Conservation (phyloP, 2,113 vertebrate species). For the Emydocephalus ijimae region DNA sequence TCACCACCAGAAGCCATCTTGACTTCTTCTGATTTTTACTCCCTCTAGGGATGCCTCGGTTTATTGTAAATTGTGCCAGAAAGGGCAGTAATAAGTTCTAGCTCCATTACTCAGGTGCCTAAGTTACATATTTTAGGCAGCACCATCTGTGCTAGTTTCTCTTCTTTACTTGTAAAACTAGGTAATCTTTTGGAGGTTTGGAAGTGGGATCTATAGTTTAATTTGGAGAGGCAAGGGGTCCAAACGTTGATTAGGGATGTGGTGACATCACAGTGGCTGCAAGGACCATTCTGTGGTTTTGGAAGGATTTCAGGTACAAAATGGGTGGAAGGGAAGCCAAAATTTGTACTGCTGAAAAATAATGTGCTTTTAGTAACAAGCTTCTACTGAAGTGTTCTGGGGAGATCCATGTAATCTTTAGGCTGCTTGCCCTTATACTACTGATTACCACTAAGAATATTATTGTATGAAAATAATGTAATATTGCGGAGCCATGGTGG, state of each 20-base stretch:
- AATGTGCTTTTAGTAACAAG: background rate
- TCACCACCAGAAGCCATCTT: background rate
- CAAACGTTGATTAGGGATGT: background rate
- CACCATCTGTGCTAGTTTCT: too few species aligned
- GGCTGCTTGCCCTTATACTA: background rate
- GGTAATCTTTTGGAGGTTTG: background rate
- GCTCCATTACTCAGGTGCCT: too few species aligned
- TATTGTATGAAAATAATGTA: fast-evolving
- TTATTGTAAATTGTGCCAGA: background rate
- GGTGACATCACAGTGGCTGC: background rate
- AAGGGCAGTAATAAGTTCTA: background rate
- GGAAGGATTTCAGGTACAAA: background rate
- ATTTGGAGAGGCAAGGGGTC: background rate
- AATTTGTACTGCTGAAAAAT: background rate
- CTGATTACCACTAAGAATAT: background rate
- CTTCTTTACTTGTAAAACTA: background rate
- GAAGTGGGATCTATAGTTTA: background rate
- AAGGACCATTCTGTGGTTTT: background rate
- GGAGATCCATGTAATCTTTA: background rate
- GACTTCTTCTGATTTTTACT: background rate
- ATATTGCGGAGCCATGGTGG: background rate
- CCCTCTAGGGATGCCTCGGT: background rate
- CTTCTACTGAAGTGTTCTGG: background rate
- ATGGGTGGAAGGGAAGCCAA: background rate
- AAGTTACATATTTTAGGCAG: fast-evolving